Conservation (phyloP, 2,797 vertebrate genomes). For the Rhinatrema bivittatum region DNA sequence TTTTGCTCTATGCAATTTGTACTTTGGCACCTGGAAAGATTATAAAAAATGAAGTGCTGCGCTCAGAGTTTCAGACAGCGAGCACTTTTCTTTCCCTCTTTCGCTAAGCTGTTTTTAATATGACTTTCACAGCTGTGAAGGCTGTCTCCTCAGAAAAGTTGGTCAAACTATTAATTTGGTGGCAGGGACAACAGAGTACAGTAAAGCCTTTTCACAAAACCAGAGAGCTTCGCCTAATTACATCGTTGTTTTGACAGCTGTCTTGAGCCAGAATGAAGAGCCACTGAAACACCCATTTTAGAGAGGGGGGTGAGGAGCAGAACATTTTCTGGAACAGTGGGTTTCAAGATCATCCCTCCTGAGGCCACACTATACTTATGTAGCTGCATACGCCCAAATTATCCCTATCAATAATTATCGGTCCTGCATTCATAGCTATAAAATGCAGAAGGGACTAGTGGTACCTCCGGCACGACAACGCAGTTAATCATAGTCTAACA, state of each 20-base stretch:
- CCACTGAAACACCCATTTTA: constrained; percentile 22
- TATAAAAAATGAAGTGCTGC: constrained; percentile 53
- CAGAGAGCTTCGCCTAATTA: constrained; percentile 63
- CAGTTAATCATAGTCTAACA: too few relatives aligned
- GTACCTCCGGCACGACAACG: too few relatives aligned
- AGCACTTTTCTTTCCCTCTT: constrained; percentile 14
- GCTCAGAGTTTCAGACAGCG: constrained; percentile 43
- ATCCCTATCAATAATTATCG: too few relatives aligned
- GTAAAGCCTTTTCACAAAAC: constrained; percentile 53
- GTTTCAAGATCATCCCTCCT: background rate
- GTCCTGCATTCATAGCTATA: too few relatives aligned
- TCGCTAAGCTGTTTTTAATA: constrained; percentile 53
- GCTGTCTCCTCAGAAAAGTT: constrained; percentile 43
- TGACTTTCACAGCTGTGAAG: constrained; percentile 49
- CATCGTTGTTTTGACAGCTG: constrained; percentile 59
- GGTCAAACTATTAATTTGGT: constrained; percentile 55
- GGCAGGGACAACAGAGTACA: constrained; percentile 44
- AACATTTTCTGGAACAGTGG: background rate
- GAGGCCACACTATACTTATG: too few relatives aligned
- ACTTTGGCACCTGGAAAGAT: constrained; percentile 36
- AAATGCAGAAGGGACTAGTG: too few relatives aligned
- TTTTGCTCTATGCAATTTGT: constrained; percentile 39
- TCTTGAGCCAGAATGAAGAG: constrained; percentile 39
- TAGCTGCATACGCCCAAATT: too few relatives aligned
- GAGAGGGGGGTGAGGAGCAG: too few relatives aligned